Evolutionary conservation across 2,797 vertebrate genomes (phyloP), one percentile per base, ranked within the genome.

Genomic region (Craterocephalus amniculus): DNA sequence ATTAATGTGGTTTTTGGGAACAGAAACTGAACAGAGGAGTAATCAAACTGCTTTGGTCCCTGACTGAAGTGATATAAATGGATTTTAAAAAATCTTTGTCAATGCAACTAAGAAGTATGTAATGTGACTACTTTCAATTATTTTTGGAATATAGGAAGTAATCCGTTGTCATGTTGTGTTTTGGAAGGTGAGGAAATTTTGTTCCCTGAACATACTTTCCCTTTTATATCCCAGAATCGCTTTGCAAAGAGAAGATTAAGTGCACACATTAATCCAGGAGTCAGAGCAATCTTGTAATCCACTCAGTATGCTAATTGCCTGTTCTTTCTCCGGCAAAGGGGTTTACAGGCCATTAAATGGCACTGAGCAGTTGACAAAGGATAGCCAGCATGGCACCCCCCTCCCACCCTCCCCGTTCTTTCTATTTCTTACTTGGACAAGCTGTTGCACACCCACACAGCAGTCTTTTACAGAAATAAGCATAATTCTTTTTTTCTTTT

Each of bases 281-380:
- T 93, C 89, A 88, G 85, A 89, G 90, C 91, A 90, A 90, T 93
- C 85, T 87, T 93, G 92, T 94, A 94, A 94, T 93, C 91, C 92
- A 92, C 91, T 93, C 88, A 87, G 89, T 91, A 90, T 94, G 92
- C 91, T 93, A 94, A 94, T 93, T 91, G 89, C 90, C 90, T 91
- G 87, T 92, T 93, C 88, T 93, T 91, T 92, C 89, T 87, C 84
- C 77, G 80, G 90, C 90, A 90, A 89, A 86, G 80, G 85, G 86
- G 84, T 92, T 94, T 93, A 93, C 91, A 91, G 90, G 88, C 90
- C 92, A 91, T 94, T 94, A 90, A 93, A 93, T 91, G 90, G 89
- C 87, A 90, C 88, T 88, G 87, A 90, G 88, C 82, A 87, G 89
- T 91, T 91, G 91, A 93, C 88, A 92, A 91, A 90, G 87, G 83